These are phyloP conservation scores for Isotomurus palustris DNA, from an alignment of 2,888 invertebrate genomes.

Conservation along the genomic window DNA sequence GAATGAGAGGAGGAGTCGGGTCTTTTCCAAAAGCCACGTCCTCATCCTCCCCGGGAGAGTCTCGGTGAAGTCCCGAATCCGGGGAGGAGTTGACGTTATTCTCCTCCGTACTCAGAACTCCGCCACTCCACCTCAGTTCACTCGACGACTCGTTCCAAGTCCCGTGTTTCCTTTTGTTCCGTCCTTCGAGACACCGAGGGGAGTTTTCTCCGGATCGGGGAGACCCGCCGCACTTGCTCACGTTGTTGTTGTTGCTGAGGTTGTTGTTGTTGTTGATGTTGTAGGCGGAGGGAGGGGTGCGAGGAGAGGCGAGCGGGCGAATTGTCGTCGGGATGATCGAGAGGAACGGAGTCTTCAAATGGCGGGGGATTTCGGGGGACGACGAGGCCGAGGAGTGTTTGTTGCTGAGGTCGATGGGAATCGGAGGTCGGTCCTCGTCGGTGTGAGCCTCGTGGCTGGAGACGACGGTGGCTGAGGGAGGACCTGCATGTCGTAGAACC, in stretches of 20 bases:
- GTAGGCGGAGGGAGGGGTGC: constrained; percentile 28
- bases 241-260: constrained; percentile 29
- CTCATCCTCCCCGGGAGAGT: constrained; percentile 46
- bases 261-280: constrained; percentile 33
- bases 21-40: constrained; percentile 32
- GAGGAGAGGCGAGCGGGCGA: constrained; percentile 30
- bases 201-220: constrained; percentile 4
- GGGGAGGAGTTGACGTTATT: constrained; percentile 42
- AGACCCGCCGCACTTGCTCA: constrained; percentile 21
- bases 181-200: constrained; percentile 3
- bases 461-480: constrained; percentile 32
- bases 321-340: constrained; percentile 25
- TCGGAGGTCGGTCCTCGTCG: constrained; percentile 31
- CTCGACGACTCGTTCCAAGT: neutral
- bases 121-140: constrained; percentile 33
- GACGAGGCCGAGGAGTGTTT: constrained; percentile 23
- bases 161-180: neutral
- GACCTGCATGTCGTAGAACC: constrained; percentile 46
- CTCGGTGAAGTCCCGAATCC: constrained; percentile 45
- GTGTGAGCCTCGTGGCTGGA: constrained; percentile 35
- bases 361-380: constrained; percentile 20
- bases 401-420: constrained; percentile 46
- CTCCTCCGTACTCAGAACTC: constrained; percentile 12
- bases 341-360: constrained; percentile 26
- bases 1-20: constrained; percentile 29